Evolutionary conservation across 2,888 invertebrate species (phyloP).

Genomic region (Podabrus alpinus): DNA sequence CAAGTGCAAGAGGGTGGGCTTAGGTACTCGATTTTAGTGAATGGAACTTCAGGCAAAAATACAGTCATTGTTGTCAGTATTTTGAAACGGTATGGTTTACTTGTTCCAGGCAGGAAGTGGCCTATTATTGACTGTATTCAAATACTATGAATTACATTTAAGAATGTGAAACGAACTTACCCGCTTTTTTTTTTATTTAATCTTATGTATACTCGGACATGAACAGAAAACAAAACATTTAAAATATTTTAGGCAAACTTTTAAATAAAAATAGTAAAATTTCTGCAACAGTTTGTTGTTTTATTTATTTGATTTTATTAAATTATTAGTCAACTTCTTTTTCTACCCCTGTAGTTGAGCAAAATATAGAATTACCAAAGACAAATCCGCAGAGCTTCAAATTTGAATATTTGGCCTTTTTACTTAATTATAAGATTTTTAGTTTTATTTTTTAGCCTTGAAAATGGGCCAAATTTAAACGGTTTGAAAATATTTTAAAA

Average conservation of each 20-base stretch:
- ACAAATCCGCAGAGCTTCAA: too few relatives aligned
- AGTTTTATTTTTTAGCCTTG: too few relatives aligned
- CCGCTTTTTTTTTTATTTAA: not conserved
- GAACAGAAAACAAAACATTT: too few relatives aligned
- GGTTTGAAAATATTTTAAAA: too few relatives aligned
- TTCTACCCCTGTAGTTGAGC: too few relatives aligned
- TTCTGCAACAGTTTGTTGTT: not conserved
- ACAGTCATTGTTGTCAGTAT: slow-evolving; percentile 28
- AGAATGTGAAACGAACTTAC: slow-evolving; percentile 18
- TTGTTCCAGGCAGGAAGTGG: slow-evolving; percentile 37
- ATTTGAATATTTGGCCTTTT: too few relatives aligned
- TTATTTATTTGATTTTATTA: too few relatives aligned
- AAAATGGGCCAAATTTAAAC: too few relatives aligned
- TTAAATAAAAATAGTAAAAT: not conserved
- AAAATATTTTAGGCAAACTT: not conserved
- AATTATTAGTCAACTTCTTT: too few relatives aligned
- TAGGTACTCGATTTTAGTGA: slow-evolving; percentile 29
- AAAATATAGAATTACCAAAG: too few relatives aligned
- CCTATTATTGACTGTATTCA: slow-evolving; percentile 39
- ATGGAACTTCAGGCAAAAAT: slow-evolving; percentile 26
- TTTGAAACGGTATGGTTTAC: slow-evolving; percentile 25
- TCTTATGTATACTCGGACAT: not conserved
- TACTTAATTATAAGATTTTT: too few relatives aligned
- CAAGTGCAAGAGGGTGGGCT: slow-evolving; percentile 32
- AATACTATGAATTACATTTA: slow-evolving; percentile 29